phyloP scores from a whole-genome alignment of 2,113 vertebrate genomes.

The Ahaetulla prasina region DNA sequence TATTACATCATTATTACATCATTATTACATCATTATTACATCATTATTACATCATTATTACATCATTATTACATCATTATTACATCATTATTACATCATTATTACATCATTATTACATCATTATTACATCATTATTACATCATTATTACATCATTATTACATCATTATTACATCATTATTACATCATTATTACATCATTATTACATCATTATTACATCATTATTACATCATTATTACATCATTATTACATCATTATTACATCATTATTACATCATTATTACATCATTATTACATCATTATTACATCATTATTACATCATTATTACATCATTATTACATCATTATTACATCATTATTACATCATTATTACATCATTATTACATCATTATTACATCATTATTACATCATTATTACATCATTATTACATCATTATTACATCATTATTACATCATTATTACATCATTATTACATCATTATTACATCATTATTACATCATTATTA shows the following conservation, averaged over 20 bases:
- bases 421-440: background rate
- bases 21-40: constrained; percentile 12
- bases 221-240: constrained; percentile 4
- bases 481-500: constrained; percentile 18
- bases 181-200: constrained; percentile 6
- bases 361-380: constrained; percentile 6
- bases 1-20: constrained; percentile 4
- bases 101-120: constrained; percentile 9
- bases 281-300: constrained; percentile 5
- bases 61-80: constrained; percentile 5
- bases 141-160: constrained; percentile 6
- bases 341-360: constrained; percentile 6
- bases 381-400: constrained; percentile 6
- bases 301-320: background rate
- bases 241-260: constrained; percentile 12
- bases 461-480: constrained; percentile 12
- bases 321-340: constrained; percentile 9
- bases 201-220: background rate
- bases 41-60: constrained; percentile 18
- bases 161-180: constrained; percentile 6
- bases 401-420: constrained; percentile 6
- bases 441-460: constrained; percentile 4
- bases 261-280: constrained; percentile 18
- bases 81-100: background rate
- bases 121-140: constrained; percentile 6